Evolutionary conservation across 2,888 invertebrate genomes (phyloP).

Genomic region (Aproaerema taeniolella): DNA sequence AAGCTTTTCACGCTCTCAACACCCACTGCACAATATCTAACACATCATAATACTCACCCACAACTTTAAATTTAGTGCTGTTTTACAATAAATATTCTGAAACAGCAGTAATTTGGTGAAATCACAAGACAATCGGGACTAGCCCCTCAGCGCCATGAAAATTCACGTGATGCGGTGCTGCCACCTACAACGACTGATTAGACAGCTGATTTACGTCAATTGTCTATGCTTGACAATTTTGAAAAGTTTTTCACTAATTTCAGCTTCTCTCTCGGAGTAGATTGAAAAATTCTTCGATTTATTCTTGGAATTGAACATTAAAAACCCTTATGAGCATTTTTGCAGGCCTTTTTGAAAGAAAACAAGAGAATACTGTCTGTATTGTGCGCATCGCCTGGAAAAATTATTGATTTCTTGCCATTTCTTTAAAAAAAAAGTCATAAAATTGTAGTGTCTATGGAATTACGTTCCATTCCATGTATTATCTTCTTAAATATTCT

Average conservation of each 20-base stretch:
- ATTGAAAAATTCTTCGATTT: not conserved
- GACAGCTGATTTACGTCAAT: slow-evolving; percentile 78
- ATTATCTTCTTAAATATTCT: too few species aligned
- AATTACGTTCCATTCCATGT: not conserved
- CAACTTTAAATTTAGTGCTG: slow-evolving; percentile 66
- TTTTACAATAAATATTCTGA: slow-evolving; percentile 60
- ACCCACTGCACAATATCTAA: slow-evolving; percentile 24
- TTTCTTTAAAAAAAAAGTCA: slow-evolving; percentile 3
- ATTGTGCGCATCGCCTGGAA: slow-evolving; percentile 1
- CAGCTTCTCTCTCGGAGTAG: too few species aligned
- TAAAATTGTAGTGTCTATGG: slow-evolving; percentile 1
- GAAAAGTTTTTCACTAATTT: too few species aligned
- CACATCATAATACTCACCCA: slow-evolving; percentile 56
- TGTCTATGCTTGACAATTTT: slow-evolving; percentile 48
- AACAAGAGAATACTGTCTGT: not conserved
- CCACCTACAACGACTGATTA: slow-evolving; percentile 70
- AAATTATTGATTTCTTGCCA: slow-evolving; percentile 2
- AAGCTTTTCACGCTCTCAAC: slow-evolving; percentile 29
- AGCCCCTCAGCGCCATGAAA: slow-evolving; percentile 78
- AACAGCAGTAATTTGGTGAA: slow-evolving; percentile 74
- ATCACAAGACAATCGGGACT: slow-evolving; percentile 77
- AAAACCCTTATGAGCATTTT: not conserved
- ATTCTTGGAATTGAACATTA: not conserved
- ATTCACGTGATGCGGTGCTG: slow-evolving; percentile 81
- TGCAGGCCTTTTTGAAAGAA: not conserved